Evolutionary conservation across 2,113 vertebrate species (phyloP).

Genomic region (Parus major): DNA sequence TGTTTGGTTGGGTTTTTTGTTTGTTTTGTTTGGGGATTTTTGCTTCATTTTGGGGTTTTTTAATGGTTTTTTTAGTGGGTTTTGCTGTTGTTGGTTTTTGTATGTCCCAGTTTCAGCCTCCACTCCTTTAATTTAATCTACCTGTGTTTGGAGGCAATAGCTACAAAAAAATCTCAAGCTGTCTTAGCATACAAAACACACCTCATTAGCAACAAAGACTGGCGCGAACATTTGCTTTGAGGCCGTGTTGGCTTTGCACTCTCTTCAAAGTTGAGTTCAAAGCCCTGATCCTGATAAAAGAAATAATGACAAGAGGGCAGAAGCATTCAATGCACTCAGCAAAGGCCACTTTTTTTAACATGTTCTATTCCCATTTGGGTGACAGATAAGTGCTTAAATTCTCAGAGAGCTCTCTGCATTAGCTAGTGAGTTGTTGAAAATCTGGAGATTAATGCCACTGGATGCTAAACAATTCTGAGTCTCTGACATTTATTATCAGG

Average conservation of each 20-base stretch:
- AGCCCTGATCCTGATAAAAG: neutral
- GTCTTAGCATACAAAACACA: neutral
- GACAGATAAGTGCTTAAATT: neutral
- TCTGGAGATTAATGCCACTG: neutral
- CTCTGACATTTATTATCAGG: neutral
- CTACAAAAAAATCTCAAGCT: neutral
- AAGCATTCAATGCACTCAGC: neutral
- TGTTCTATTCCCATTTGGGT: neutral
- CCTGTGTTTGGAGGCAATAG: neutral
- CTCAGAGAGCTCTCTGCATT: neutral
- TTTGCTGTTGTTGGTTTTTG: neutral
- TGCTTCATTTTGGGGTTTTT: neutral
- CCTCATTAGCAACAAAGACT: neutral
- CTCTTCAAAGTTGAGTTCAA: neutral
- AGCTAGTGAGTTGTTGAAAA: neutral
- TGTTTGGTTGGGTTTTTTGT: neutral
- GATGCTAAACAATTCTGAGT: neutral
- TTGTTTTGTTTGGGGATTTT: neutral
- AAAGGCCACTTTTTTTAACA: neutral
- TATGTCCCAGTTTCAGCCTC: neutral
- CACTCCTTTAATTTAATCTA: neutral
- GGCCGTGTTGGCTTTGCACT: neutral
- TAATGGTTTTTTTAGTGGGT: fast-evolving
- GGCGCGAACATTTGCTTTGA: neutral
- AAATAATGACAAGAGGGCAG: neutral